Base-by-base conservation (phyloP, 2,797 vertebrate genomes). In the Periophthalmus magnuspinnatus region DNA sequence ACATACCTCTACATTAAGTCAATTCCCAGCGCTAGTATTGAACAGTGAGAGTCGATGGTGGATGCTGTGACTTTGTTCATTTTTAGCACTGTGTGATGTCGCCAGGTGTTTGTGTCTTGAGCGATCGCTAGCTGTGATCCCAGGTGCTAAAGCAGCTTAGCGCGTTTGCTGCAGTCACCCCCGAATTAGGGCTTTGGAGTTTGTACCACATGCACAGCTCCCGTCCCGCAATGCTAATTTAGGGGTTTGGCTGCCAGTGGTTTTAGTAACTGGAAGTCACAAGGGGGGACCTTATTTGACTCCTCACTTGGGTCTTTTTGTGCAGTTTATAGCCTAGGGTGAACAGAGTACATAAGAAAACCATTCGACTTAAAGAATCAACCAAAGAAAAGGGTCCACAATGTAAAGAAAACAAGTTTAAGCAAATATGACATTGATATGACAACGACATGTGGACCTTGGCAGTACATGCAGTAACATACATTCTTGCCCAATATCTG, bases 21-120 rank as follows among this genome's bases (percentile, higher is more conserved):
- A 82, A 87, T 83, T 83, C 0, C 14, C 57, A 63, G 65, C 48
- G 71, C 65, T 77, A 1, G 13, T 50, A 70, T 28, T 57, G 78
- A 64, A 74, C 62, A 55, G 65, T 34, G 65, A 72, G 69, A 69
- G 48, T 1, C 19, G 84, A 3, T 4, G 1, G 50, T 69, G 56
- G 38, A 76, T 79, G 65, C 58, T 58, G 36, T 58, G 38, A 2
- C 54, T 58, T 68, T n/a, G 14, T 5, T 21, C 17, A 14, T 52
- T 54, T 41, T 38, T 1, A 17, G 34, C 33, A 8, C 65, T 50
- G 41, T 45, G 41, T 74, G 76, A 81, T 81, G 77, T 74, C 69
- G 69, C 72, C 84, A 85, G 80, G 86, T 87, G 83, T 81, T 76
- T 56, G 56, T 54, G 74, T 58, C 56, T 70, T 75, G 79, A 81